Evolutionary conservation across 2,113 vertebrate species (phyloP), one percentile per base, ranked within the genome.

Genomic region (Ardeotis arabs): DNA sequence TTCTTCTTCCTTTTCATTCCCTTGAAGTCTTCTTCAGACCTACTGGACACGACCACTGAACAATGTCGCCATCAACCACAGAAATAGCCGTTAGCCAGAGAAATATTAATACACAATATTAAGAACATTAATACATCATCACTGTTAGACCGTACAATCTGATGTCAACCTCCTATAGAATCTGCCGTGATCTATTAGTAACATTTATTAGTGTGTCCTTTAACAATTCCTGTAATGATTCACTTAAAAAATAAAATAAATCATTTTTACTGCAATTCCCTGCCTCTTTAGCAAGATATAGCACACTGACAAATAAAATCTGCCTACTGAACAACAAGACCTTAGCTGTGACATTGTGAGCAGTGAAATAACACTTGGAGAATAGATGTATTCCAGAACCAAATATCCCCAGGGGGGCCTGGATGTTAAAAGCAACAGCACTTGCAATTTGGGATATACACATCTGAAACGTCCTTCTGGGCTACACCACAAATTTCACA

Each of bases 251-350:
- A 72, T 44, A 77, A 85, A 93, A 87, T 70, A 89, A 76, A 88
- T 67, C 17, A 58, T 70, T 91, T 92, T 82, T 68, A 91, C 31
- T 62, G 60, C 81, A 87, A 22, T 84, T 77, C 82, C 70, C 47
- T 84, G 63, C 67, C 90, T 89, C 89, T 75, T 91, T 59, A 75
- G 80, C 64, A 83, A 90, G 82, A 68, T 41, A 59, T 74, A 81
- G 87, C 64, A 39, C 19, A 78, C 33, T 92, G 91, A 83, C 93
- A 96, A 93, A 94, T 90, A 92, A 96, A 97, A 96, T 59, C 92
- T 86, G 52, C 88, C 89, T 73, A 21, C 33, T 68, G 75, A 94
- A 89, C 77, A 94, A 72, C 63, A 44, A 82, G 84, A 82, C 81
- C 91, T 92, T 82, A 76, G 91, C 93, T 78, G 93, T 91, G 95